Percentiles rank a stretch among this genome's conserved stretches.
Evolutionary conservation across 2,888 invertebrate species (phyloP).

Genomic region (Endotricha flammealis): DNA sequence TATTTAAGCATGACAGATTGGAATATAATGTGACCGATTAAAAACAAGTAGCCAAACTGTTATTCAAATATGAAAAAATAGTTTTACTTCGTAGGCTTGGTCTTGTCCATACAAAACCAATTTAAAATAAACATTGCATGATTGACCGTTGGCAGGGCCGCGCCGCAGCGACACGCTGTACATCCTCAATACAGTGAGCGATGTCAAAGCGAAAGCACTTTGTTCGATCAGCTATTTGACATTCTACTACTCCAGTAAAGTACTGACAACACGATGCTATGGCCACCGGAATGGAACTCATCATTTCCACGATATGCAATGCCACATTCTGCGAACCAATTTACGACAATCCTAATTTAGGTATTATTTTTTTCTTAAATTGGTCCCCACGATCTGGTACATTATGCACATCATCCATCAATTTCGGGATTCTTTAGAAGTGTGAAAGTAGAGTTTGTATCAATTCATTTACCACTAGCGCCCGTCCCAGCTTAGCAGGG

Average conservation of each 20-base stretch:
- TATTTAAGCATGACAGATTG: too few relatives aligned
- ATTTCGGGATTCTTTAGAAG: too few relatives aligned
- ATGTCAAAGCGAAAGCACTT: slow-evolving; percentile 11
- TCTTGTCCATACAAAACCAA: slow-evolving; percentile 32
- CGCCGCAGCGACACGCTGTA: slow-evolving; percentile 4
- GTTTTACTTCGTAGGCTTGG: neutral
- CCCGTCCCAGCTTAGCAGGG: too few relatives aligned
- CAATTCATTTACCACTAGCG: too few relatives aligned
- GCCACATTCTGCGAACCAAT: slow-evolving; percentile 53
- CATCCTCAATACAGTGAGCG: slow-evolving; percentile 15
- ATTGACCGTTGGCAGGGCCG: slow-evolving; percentile 10
- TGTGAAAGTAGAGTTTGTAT: too few relatives aligned
- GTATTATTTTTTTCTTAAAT: slow-evolving; percentile 24
- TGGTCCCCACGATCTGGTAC: too few relatives aligned
- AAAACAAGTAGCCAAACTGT: too few relatives aligned
- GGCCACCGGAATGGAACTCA: slow-evolving; percentile 56
- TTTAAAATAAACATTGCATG: slow-evolving; percentile 22
- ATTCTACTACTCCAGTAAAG: slow-evolving; percentile 15
- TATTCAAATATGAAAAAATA: neutral
- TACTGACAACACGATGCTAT: slow-evolving; percentile 35
- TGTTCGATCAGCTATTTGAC: neutral
- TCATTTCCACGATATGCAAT: slow-evolving; percentile 64
- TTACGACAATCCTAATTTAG: slow-evolving; percentile 44
- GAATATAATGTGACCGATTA: too few relatives aligned
- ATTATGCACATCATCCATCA: too few relatives aligned